These are phyloP conservation scores for Furnarius figulus DNA, from an alignment of 2,113 vertebrate species.

Conservation along the genomic window DNA sequence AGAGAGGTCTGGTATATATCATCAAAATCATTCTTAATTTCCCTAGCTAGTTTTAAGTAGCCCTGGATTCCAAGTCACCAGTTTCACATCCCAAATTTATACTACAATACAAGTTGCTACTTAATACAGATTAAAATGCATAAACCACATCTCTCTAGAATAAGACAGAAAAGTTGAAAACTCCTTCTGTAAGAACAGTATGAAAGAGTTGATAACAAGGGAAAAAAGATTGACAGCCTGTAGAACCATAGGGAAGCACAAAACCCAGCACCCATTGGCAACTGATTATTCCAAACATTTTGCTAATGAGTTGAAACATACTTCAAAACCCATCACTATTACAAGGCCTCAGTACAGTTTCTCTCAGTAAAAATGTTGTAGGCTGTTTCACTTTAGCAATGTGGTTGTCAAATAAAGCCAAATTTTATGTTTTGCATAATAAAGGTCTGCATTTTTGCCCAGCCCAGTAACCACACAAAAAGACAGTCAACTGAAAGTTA, in stretches of 20 bases:
- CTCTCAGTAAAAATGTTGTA: not conserved
- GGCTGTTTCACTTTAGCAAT: not conserved
- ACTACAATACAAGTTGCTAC: not conserved
- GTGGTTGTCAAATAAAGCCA: not conserved
- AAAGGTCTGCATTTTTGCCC: not conserved
- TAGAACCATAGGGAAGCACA: not conserved
- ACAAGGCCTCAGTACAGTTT: not conserved
- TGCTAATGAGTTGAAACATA: not conserved
- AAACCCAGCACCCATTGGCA: not conserved
- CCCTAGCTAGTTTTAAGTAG: not conserved
- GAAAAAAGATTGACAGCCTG: not conserved
- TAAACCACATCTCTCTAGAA: not conserved
- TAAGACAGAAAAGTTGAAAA: not conserved
- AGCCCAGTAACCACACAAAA: not conserved
- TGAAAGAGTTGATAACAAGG: not conserved
- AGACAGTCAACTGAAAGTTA: not conserved
- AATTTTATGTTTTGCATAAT: not conserved
- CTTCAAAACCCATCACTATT: not conserved
- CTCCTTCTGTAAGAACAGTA: not conserved
- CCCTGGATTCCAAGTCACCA: not conserved
- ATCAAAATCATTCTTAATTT: not conserved
- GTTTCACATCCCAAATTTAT: not conserved
- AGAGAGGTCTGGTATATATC: not conserved
- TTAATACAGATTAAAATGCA: not conserved
- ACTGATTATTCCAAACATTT: not conserved